A percentile compares a stretch with the other conserved stretches of the same genome.
Evolutionary conservation across 2,113 vertebrate species (phyloP).

Genomic region (Cyanocitta stelleri): DNA sequence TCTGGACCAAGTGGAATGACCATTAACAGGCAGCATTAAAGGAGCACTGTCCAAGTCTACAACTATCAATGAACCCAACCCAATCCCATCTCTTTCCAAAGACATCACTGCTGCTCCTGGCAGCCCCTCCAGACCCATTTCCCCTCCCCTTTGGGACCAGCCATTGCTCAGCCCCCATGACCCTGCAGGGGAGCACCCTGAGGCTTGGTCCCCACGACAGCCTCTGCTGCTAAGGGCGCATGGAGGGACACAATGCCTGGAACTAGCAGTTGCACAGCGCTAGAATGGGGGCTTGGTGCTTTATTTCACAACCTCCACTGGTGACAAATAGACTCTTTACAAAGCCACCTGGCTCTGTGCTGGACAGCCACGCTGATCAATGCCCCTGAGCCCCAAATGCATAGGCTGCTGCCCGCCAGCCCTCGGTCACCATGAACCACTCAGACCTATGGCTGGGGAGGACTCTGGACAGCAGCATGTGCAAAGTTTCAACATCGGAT

Average conservation of each 20-base stretch:
- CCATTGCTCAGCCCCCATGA: neutral
- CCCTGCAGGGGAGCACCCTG: neutral
- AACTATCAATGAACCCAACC: no score
- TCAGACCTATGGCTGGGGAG: neutral
- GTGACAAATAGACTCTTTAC: neutral
- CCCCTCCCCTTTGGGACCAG: neutral
- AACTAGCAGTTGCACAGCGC: neutral
- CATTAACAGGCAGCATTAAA: neutral
- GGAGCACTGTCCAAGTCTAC: neutral
- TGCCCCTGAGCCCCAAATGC: neutral
- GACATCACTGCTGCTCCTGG: neutral
- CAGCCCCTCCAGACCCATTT: neutral
- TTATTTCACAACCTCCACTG: neutral
- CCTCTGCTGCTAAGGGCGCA: fast-evolving
- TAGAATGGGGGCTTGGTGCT: neutral
- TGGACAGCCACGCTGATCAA: neutral
- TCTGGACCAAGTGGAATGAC: neutral
- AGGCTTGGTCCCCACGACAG: neutral
- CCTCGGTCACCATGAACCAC: fast-evolving
- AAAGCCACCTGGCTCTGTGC: neutral
- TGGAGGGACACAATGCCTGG: neutral
- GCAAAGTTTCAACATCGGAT: neutral
- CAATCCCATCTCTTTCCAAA: neutral
- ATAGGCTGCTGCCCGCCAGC: neutral
- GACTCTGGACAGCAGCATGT: neutral